Evolutionary conservation across 2,797 vertebrate species (phyloP).

Genomic region (Parotocinclus haroldoi): DNA sequence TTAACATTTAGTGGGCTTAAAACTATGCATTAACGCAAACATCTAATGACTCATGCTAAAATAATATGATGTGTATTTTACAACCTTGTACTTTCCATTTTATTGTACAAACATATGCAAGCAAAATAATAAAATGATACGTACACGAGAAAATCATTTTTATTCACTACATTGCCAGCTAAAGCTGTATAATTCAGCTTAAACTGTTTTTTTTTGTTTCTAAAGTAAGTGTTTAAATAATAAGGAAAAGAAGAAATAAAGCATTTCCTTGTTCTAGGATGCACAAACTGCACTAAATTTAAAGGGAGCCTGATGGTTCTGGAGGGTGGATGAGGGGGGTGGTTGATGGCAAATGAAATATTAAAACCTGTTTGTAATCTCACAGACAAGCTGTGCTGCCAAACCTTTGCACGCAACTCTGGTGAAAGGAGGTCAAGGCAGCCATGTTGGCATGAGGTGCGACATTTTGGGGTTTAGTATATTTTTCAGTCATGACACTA

Average conservation of each 20-base stretch:
- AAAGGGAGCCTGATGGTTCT: constrained; percentile 10
- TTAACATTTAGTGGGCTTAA: constrained; percentile 13
- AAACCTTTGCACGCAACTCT: constrained; percentile 69
- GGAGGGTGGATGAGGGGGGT: constrained; percentile 10
- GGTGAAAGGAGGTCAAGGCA: constrained; percentile 54
- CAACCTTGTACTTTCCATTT: constrained; percentile 39
- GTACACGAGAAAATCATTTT: no score
- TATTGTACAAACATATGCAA: constrained; percentile 12
- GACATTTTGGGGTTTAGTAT: no score
- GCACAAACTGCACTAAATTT: constrained; percentile 68
- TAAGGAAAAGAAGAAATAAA: constrained; percentile 61
- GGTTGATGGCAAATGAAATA: constrained; percentile 76
- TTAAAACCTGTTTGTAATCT: constrained; percentile 80
- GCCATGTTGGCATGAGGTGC: constrained; percentile 36
- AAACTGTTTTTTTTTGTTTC: no score
- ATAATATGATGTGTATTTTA: constrained; percentile 43
- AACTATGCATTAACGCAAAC: constrained; percentile 42
- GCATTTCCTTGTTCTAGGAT: constrained; percentile 78
- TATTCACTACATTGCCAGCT: no score
- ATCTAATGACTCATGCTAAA: constrained; percentile 24
- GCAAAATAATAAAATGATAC: neutral
- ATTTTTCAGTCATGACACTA: no score
- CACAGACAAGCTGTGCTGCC: constrained; percentile 66
- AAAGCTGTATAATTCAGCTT: no score
- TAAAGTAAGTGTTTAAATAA: no score